Percentiles rank a stretch among this genome's conserved stretches.
These are phyloP conservation scores for Drosophila lowei DNA, from an alignment of 1,140 invertebrate genomes.

Conservation along the genomic window DNA sequence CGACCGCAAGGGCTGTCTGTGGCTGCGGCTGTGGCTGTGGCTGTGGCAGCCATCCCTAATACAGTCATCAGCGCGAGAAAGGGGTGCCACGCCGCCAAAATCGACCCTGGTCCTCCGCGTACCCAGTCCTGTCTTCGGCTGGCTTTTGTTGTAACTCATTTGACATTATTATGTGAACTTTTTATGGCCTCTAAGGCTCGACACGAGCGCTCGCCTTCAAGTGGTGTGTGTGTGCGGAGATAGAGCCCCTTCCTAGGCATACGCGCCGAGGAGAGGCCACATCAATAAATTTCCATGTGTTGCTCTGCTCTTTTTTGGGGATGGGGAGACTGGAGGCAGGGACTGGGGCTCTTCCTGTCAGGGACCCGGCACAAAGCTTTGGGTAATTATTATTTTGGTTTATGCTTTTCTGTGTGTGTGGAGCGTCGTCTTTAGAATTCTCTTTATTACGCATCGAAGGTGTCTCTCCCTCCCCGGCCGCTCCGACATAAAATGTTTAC, in stretches of 20 bases:
- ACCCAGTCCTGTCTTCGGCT: slow-evolving; percentile 1
- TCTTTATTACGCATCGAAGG: slow-evolving; percentile 72
- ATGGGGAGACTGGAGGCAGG: slow-evolving; percentile 7
- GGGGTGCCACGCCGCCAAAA: slow-evolving; percentile 33
- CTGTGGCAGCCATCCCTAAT: slow-evolving; percentile 65
- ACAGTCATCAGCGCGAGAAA: slow-evolving; percentile 63
- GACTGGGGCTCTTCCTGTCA: slow-evolving; percentile 57
- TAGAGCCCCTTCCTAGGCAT: slow-evolving; percentile 45
- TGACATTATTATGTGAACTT: slow-evolving; percentile 82
- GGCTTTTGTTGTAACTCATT: slow-evolving; percentile 80
- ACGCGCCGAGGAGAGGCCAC: no score
- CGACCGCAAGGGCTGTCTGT: slow-evolving; percentile 58
- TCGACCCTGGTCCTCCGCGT: background rate
- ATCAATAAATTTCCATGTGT: slow-evolving; percentile 75
- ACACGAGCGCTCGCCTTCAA: slow-evolving; percentile 45
- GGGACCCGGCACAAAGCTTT: slow-evolving; percentile 50
- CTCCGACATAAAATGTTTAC: slow-evolving; percentile 66
- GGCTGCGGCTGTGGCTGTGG: no score
- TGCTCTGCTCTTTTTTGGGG: slow-evolving; percentile 20
- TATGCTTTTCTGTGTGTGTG: slow-evolving; percentile 57
- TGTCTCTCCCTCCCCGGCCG: slow-evolving; percentile 30
- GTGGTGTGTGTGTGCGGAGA: slow-evolving; percentile 24
- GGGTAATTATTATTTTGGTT: slow-evolving; percentile 81
- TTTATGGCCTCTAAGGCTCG: slow-evolving; percentile 76
- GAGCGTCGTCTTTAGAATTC: slow-evolving; percentile 71